Conservation (phyloP, 2,113 vertebrate genomes). For the Pontoporia blainvillei region DNA sequence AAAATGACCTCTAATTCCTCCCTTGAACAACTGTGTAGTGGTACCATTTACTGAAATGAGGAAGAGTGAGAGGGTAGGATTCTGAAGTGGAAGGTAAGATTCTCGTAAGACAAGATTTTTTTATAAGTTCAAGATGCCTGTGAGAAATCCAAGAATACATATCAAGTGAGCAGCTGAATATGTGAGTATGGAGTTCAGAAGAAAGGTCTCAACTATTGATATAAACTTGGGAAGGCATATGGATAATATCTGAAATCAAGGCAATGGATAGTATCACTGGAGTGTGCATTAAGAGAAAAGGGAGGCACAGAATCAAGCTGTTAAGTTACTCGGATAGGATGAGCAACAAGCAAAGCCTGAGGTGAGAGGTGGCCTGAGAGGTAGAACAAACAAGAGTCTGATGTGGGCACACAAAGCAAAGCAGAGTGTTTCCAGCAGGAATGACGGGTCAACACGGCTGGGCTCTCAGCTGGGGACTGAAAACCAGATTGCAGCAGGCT, state of each 20-base stretch:
- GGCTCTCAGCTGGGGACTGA: neutral
- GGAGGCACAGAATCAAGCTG: neutral
- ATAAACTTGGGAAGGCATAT: neutral
- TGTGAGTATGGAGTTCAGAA: neutral
- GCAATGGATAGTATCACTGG: neutral
- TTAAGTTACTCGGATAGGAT: neutral
- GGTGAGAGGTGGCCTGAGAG: neutral
- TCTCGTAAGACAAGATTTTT: neutral
- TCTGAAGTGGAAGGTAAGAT: neutral
- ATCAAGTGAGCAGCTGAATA: neutral
- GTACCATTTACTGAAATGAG: neutral
- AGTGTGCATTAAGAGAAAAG: neutral
- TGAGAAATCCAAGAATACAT: neutral
- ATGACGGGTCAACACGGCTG: neutral
- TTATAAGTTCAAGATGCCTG: neutral
- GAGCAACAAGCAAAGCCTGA: neutral
- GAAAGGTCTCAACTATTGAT: neutral
- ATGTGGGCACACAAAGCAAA: neutral
- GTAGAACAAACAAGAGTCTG: neutral
- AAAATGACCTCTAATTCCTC: neutral
- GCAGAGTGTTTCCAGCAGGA: neutral
- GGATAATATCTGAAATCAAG: neutral
- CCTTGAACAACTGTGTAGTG: neutral
- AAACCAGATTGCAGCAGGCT: neutral
- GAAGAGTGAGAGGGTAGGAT: neutral